Conservation (phyloP, 2,797 vertebrate species). For the Schizopygopsis malacanthus region DNA sequence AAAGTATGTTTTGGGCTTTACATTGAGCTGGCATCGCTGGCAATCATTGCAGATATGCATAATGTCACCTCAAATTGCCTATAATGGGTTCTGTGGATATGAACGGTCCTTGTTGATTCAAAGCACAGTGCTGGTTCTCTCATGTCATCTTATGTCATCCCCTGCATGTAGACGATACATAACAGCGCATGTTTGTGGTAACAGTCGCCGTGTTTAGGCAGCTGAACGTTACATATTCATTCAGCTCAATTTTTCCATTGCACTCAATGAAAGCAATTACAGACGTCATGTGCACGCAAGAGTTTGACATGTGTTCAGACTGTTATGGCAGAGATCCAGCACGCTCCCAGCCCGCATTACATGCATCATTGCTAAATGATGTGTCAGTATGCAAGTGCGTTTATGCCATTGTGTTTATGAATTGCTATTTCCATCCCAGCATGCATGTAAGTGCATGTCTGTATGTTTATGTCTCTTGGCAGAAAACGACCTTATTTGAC, state of each 20-base stretch:
- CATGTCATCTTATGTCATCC: neutral
- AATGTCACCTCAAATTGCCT: neutral
- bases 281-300: constrained; percentile 28
- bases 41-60: neutral
- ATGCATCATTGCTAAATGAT: constrained; percentile 49
- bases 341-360: constrained; percentile 28
- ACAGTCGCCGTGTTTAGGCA: neutral
- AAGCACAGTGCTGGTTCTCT: neutral
- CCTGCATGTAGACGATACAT: constrained; percentile 7
- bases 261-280: constrained; percentile 49
- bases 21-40: neutral
- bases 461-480: constrained; percentile 3
- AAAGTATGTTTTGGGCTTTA: neutral
- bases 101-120: neutral
- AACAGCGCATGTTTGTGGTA: constrained; percentile 29
- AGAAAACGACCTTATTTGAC: neutral
- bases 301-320: constrained; percentile 38
- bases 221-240: constrained; percentile 8
- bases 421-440: constrained; percentile 46
- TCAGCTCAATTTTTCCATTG: constrained; percentile 46
- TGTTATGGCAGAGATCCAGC: constrained; percentile 34
- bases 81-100: neutral
- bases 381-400: constrained; percentile 43
- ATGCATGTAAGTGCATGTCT: constrained; percentile 30
- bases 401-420: constrained; percentile 31